A percentile compares a stretch with the other conserved stretches of the same genome.
Evolutionary conservation across 2,113 vertebrate genomes (phyloP).

Genomic region (Megaptera novaeangliae): DNA sequence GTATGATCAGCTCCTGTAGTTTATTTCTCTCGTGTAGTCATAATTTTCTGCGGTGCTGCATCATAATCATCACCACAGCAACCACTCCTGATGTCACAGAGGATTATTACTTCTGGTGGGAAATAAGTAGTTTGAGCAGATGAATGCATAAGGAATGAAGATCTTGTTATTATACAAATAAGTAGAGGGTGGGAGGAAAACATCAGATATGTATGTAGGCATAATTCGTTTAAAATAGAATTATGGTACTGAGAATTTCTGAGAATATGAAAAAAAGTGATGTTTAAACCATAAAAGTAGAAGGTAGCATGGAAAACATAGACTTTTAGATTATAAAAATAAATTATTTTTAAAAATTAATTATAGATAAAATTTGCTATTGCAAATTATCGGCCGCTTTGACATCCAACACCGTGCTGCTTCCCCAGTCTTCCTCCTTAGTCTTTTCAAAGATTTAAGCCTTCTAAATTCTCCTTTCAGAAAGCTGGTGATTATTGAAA

Average conservation of each 20-base stretch:
- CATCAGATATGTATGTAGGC: not conserved
- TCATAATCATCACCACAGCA: conserved; percentile 22
- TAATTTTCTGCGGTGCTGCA: conserved; percentile 15
- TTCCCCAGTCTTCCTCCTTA: not conserved
- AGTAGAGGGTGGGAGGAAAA: not conserved
- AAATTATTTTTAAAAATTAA: not conserved
- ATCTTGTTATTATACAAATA: not conserved
- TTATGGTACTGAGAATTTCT: not conserved
- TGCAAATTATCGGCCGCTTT: not conserved
- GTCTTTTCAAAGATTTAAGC: not conserved
- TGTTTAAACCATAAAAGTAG: not conserved
- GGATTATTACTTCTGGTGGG: conserved; percentile 33
- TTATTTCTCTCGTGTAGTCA: not conserved
- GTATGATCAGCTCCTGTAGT: not conserved
- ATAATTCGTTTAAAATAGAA: not conserved
- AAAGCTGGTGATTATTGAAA: not conserved
- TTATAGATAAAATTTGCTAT: not conserved
- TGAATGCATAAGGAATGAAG: not conserved
- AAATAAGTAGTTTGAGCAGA: conserved; percentile 35
- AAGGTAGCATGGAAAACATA: not conserved
- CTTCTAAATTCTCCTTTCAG: not conserved
- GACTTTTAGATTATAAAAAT: not conserved
- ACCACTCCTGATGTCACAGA: conserved; percentile 11
- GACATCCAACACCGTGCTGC: not conserved
- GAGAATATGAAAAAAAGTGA: not conserved